Conservation (phyloP, 2,113 vertebrate species). For the Aythya baeri region DNA sequence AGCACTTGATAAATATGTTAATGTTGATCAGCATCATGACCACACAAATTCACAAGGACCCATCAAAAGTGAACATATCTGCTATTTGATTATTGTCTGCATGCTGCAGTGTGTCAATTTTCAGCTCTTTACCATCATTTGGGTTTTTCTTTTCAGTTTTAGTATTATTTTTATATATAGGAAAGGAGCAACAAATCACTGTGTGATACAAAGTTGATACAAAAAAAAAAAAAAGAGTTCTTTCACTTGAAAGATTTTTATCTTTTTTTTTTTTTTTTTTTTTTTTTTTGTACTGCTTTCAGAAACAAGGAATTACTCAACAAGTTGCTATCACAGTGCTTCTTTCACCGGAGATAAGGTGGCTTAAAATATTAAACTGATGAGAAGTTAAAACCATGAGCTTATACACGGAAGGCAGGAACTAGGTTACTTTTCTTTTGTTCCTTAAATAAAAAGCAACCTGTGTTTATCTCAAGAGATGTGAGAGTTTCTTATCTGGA, state of each 20-base stretch:
- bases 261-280: conserved; percentile 1
- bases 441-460: not conserved
- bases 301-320: not conserved
- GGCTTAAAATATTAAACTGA: conserved; percentile 2
- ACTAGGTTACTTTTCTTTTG: not conserved
- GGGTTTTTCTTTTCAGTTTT: not conserved
- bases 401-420: not conserved
- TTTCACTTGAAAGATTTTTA: not conserved
- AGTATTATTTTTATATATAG: not conserved
- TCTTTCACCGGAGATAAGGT: not conserved
- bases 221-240: not conserved
- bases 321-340: not conserved
- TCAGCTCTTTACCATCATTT: conserved; percentile 13
- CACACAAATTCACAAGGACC: conserved; percentile 27
- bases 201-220: not conserved
- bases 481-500: conserved; percentile 24
- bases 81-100: not conserved
- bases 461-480: conserved; percentile 8
- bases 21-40: conserved; percentile 32
- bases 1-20: conserved; percentile 67
- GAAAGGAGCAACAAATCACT: not conserved
- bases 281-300: not conserved
- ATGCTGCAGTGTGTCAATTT: not conserved
- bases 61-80: conserved; percentile 35
- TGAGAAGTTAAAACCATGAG: not conserved